These are phyloP conservation scores for Cephalopterus ornatus DNA, from an alignment of 2,113 vertebrate genomes.

Conservation along the genomic window DNA sequence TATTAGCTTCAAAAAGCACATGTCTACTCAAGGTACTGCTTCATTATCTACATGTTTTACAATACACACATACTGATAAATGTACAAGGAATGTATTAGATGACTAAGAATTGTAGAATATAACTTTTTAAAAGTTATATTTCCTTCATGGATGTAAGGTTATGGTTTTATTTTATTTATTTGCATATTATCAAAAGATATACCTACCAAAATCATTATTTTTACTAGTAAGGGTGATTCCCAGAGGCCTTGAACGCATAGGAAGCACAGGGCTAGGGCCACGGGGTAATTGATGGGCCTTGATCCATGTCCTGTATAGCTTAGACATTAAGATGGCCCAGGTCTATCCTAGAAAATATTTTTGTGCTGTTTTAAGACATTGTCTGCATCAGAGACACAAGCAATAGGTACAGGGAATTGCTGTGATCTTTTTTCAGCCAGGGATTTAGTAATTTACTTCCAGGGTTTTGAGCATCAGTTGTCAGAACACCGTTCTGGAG, in stretches of 20 bases:
- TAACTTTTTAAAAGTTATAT: background rate
- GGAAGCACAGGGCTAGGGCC: background rate
- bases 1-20: background rate
- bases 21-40: background rate
- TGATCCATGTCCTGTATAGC: rapidly evolving
- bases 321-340: background rate
- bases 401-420: background rate
- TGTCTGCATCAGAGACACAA: background rate
- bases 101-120: background rate
- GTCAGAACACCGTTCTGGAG: background rate
- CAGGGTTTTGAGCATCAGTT: background rate
- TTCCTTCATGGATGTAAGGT: background rate
- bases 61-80: background rate
- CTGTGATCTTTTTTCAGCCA: background rate
- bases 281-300: background rate
- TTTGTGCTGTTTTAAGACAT: background rate
- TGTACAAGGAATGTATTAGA: background rate
- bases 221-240: background rate
- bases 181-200: background rate
- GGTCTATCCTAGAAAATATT: background rate
- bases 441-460: background rate
- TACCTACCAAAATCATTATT: background rate
- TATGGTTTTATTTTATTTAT: background rate
- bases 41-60: background rate
- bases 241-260: background rate